These are phyloP conservation scores for Nautilus pompilius DNA, from an alignment of 1,140 invertebrate genomes.

Conservation along the genomic window DNA sequence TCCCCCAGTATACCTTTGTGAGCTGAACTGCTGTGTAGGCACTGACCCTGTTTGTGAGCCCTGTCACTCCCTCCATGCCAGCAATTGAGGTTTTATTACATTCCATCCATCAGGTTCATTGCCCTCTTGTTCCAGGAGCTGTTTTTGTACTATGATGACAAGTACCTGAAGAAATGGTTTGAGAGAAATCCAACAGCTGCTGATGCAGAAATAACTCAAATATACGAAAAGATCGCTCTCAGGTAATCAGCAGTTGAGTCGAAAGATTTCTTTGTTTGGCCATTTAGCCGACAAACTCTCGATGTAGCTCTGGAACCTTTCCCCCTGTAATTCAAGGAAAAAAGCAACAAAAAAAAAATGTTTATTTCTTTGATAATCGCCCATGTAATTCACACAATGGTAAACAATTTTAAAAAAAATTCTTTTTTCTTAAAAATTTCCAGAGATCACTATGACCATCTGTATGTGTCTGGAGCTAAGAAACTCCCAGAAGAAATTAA, in stretches of 20 bases:
- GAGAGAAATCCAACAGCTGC: slow-evolving; percentile 38
- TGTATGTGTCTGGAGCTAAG: background rate
- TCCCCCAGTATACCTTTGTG: no score
- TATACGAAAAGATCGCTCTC: slow-evolving; percentile 43
- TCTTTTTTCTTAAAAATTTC: background rate
- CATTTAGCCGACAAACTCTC: background rate
- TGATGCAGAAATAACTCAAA: slow-evolving; percentile 35
- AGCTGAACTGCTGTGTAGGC: no score
- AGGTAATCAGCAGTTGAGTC: slow-evolving; percentile 24
- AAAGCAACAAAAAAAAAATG: background rate
- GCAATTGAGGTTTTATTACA: no score
- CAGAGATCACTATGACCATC: background rate
- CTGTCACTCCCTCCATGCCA: no score
- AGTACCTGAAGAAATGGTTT: slow-evolving; percentile 57
- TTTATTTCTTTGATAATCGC: background rate
- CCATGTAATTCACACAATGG: background rate
- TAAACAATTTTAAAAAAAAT: background rate
- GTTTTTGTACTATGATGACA: slow-evolving; percentile 55
- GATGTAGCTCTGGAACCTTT: background rate
- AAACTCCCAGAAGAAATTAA: background rate
- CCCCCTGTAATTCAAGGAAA: background rate
- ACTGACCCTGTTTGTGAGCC: no score
- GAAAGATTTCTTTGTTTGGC: background rate
- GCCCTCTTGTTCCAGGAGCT: slow-evolving; percentile 48
- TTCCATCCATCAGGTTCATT: no score